Base-by-base conservation (phyloP, 1,140 invertebrate species). In the Nephila pilipes region DNA sequence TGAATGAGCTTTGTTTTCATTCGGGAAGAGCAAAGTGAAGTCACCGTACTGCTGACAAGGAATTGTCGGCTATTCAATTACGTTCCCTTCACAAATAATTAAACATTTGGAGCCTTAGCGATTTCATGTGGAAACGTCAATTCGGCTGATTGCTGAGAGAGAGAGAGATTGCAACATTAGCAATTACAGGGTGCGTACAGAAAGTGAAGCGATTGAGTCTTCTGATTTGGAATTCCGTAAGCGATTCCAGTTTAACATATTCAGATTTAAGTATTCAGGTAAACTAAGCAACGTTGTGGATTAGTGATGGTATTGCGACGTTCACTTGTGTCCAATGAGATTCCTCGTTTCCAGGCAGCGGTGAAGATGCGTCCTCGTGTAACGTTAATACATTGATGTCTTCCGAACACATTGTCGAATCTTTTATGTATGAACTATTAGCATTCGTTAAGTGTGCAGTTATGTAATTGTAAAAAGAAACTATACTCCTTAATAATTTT, bases 111-210 rank as follows among this genome's bases (percentile, higher is more conserved):
- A 75, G 69, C 69, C 69, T 75, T 36, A 36, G 69, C 32, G 69
- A 75, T 75, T 75, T 75, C 69, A 75, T 75, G 69, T 75, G 63
- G 63, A 65, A 65, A 65, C 63, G 69, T 75, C 69, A 75, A 75
- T 75, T 75, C 69, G 14, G 16, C 69, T 75, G 69, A 75, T 75
- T 75, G 29, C 69, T 75, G 29, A 75, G 69, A 29, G 58, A n/a
- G 63, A 69, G 63, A 10, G 63, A 75, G 69, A 3, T 29, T 36
- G 69, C 69, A 75, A 75, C 69, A 75, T 75, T 75, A 75, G 69
- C 63, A 65, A 65, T 65, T 65, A 65, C 63, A n/a, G 63, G 22
- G 63, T 8, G 25, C 29, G 14, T 75, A 32, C 69, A 75, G 69
- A 75, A 32, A 75, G 69, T 29, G 69, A 75, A 75, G 32, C 63